Percentiles rank a stretch among this genome's conserved stretches.
Conservation (phyloP, 2,113 vertebrate species). For the Poicephalus meyeri region DNA sequence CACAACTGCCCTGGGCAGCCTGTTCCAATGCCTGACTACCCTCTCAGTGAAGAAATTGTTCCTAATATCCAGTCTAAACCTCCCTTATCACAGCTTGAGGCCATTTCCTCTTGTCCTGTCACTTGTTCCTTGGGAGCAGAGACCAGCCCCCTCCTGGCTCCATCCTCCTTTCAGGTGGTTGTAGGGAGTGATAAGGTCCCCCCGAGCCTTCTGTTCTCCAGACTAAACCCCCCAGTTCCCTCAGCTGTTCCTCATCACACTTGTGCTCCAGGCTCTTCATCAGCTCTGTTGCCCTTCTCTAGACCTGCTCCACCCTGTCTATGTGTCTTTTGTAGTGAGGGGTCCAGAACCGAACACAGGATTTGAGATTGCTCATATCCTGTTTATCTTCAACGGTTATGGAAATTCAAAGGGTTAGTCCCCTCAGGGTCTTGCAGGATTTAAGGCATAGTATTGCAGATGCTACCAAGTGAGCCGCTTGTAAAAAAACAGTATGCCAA, state of each 20-base stretch:
- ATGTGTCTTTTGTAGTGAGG: neutral
- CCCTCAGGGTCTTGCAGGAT: neutral
- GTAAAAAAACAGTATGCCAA: neutral
- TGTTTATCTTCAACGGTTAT: neutral
- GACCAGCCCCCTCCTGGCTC: neutral
- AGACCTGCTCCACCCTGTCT: neutral
- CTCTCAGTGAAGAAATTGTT: neutral
- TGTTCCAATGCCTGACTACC: neutral
- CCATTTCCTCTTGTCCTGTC: neutral
- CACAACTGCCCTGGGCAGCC: neutral
- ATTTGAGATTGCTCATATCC: neutral
- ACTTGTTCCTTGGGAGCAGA: neutral
- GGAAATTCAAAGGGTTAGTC: neutral
- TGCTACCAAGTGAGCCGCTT: neutral
- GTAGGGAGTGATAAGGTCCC: neutral
- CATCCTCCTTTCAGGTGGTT: neutral
- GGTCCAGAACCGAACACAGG: neutral
- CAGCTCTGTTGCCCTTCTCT: neutral
- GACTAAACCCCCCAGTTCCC: neutral
- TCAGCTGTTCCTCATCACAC: neutral
- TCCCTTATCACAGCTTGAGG: neutral
- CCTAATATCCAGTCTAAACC: neutral
- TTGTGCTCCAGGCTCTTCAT: neutral
- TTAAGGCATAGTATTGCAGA: neutral
- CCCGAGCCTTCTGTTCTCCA: neutral